Conservation (phyloP, 2,888 invertebrate genomes). For the Hecatera dysodea region DNA sequence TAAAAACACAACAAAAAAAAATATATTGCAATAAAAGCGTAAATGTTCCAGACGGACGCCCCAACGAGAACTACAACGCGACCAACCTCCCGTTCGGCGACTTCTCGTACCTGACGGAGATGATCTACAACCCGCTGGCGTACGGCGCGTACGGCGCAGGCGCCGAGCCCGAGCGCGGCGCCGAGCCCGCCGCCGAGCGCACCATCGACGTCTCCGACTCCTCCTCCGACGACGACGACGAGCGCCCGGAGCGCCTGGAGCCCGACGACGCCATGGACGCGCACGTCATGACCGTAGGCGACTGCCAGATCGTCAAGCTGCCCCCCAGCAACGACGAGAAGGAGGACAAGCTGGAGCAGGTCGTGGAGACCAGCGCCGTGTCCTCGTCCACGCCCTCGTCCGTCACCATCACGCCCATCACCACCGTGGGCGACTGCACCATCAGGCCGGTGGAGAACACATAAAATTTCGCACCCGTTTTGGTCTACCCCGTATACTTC, state of each 20-base stretch:
- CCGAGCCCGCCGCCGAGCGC: slow-evolving; percentile 81
- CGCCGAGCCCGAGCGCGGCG: slow-evolving; percentile 81
- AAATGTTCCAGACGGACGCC: slow-evolving; percentile 82
- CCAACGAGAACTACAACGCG: slow-evolving; percentile 90
- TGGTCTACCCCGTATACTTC: slow-evolving; percentile 77
- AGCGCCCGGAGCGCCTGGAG: slow-evolving; percentile 79
- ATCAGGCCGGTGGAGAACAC: slow-evolving; percentile 87
- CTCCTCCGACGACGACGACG: slow-evolving; percentile 84
- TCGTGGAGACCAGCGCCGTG: slow-evolving; percentile 70
- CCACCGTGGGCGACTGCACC: slow-evolving; percentile 88
- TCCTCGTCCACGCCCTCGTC: slow-evolving; percentile 80
- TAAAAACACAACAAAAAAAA: neutral
- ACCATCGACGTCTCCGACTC: slow-evolving; percentile 88
- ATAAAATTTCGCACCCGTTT: slow-evolving; percentile 72
- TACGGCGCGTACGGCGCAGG: slow-evolving; percentile 80
- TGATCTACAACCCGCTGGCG: slow-evolving; percentile 87
- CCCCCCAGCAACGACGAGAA: slow-evolving; percentile 80
- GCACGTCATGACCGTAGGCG: slow-evolving; percentile 89
- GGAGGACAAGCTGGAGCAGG: slow-evolving; percentile 76
- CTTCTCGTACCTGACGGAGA: slow-evolving; percentile 89
- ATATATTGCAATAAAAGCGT: neutral
- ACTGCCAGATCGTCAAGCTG: slow-evolving; percentile 89
- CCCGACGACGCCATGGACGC: slow-evolving; percentile 85
- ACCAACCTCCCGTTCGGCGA: slow-evolving; percentile 90
- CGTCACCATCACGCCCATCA: slow-evolving; percentile 87